Evolutionary conservation across 2,113 vertebrate species (phyloP).

Genomic region (Ciconia maguari): DNA sequence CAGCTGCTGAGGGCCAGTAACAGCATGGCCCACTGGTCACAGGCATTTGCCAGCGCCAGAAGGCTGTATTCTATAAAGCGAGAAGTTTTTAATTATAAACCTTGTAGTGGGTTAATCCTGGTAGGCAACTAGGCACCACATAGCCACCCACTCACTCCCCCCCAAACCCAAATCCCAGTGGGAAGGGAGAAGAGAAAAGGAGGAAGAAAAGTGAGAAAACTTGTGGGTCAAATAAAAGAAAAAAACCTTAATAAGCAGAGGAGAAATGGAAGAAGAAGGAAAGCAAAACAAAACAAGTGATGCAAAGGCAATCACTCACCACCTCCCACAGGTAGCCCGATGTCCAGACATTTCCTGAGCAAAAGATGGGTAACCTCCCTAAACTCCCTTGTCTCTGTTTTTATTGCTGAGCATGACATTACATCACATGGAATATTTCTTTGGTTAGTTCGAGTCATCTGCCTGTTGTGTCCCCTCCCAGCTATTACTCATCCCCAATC

Average conservation of each 20-base stretch:
- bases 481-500: background rate
- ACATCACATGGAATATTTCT: background rate
- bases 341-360: background rate
- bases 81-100: background rate
- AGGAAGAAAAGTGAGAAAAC: background rate
- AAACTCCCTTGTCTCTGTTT: background rate
- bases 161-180: background rate
- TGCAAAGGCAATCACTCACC: background rate
- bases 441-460: background rate
- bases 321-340: rapidly evolving
- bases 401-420: background rate
- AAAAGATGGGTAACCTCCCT: background rate
- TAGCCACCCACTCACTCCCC: background rate
- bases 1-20: background rate
- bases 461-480: background rate
- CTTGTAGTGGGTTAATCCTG: background rate
- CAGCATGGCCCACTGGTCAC: background rate
- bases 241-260: background rate
- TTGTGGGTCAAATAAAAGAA: background rate
- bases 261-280: background rate
- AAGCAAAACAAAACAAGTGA: background rate
- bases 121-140: background rate
- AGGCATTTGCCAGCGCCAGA: background rate
- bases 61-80: background rate
- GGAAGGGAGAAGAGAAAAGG: background rate